Evolutionary conservation across 2,888 invertebrate genomes (phyloP), one percentile per base, ranked within the genome.

Genomic region (Pammene aurita): DNA sequence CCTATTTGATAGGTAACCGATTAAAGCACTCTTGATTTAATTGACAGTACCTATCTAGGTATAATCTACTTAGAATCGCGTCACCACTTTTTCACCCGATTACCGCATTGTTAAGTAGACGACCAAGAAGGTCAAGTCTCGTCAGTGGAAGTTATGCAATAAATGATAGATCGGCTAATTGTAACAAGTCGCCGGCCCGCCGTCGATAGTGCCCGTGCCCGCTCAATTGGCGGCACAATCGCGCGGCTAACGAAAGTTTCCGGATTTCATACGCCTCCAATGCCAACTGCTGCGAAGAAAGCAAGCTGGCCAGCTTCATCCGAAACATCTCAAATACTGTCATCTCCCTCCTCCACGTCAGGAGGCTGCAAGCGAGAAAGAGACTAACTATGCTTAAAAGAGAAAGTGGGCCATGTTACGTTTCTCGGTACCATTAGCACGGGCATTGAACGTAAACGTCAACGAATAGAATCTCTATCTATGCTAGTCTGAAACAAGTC

Each of bases 381-480:
- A 90, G 89, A 91, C 86, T 76, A 82, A 82, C 79, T 83, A 82
- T 82, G 86, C 84, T 88, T 90, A 91, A 92, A 92, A 92, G 92
- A 92, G 92, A 92, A 92, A 92, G 92, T 92, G 92, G 92, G 92
- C 90, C 92, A 92, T 84, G 90, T 89, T 92, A 90, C 84, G 92
- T 91, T 92, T 88, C 90, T 87, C 87, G 85, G 83, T 90, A 87
- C 88, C 87, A 92, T 92, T 91, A 90, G 82, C 88, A 87, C 86
- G 90, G 88, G 87, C 90, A 89, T 88, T 89, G 91, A 88, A 91
- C 90, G 89, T 89, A 87, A 88, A 89, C 88, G 86, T 84, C 85
- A 87, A 83, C 80, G 85, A 83, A 85, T 84, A 84, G 80, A 78
- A 86, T 85, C 84, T 76, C 68, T 52, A 70, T 76, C 67, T 52